phyloP scores from a whole-genome alignment of 2,888 invertebrate species.

The Eumerus sabulonum region DNA sequence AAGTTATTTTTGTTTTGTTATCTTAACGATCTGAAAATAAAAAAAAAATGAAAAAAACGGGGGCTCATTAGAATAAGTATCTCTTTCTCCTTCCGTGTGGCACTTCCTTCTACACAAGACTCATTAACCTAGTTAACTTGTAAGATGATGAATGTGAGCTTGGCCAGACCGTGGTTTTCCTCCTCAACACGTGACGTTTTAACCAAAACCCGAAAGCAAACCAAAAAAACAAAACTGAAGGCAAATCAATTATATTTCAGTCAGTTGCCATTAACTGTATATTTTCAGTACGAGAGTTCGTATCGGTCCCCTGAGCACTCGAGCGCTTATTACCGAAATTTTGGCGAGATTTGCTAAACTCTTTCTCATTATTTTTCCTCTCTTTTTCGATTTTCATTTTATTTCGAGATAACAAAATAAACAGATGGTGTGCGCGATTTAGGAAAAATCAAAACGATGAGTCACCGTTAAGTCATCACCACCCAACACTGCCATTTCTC shows the following conservation, averaged over 20 bases:
- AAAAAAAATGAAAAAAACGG: no score
- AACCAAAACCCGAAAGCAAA: not conserved
- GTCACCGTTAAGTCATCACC: conserved; percentile 35
- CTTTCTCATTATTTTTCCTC: not conserved
- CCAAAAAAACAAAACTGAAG: not conserved
- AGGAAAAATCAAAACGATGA: conserved; percentile 45
- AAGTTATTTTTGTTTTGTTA: no score
- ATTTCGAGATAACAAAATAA: conserved; percentile 63
- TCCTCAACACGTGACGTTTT: conserved; percentile 30
- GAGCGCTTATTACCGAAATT: no score
- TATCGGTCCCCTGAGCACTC: no score
- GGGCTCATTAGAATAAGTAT: no score
- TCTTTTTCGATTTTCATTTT: conserved; percentile 25
- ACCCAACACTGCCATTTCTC: conserved; percentile 35
- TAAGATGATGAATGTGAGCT: no score
- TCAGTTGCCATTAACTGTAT: conserved; percentile 4
- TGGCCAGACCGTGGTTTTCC: no score
- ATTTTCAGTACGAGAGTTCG: no score
- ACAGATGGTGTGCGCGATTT: conserved; percentile 50
- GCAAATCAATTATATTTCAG: conserved; percentile 30
- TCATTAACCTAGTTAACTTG: not conserved
- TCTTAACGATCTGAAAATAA: no score
- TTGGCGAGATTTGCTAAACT: no score
- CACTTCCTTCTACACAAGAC: no score
- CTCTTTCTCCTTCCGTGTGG: no score